These are phyloP conservation scores for Charina bottae DNA, from an alignment of 2,113 vertebrate genomes.

Conservation along the genomic window DNA sequence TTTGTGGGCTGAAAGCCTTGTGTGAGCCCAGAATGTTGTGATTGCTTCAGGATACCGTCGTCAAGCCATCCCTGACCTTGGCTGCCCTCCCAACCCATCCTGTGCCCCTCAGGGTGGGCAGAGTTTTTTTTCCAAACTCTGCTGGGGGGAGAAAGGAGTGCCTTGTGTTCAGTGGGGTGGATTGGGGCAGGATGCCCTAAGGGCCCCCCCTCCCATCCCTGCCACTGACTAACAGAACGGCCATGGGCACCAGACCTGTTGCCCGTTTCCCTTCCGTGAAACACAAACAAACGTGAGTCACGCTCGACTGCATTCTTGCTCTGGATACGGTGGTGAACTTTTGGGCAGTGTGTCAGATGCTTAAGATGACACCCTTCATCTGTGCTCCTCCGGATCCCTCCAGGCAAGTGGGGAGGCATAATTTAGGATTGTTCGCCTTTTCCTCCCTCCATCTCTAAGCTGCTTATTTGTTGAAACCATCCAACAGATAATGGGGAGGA, in stretches of 20 bases:
- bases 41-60: not conserved
- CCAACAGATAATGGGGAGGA: not conserved
- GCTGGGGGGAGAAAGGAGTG: not conserved
- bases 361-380: not conserved
- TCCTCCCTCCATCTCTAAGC: not conserved
- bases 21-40: too few species aligned
- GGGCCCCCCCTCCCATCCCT: not conserved
- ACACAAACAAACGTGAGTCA: not conserved
- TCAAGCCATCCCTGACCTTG: not conserved
- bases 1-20: not conserved
- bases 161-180: not conserved
- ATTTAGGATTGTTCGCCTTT: not conserved
- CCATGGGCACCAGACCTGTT: not conserved
- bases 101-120: not conserved
- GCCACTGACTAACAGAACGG: not conserved
- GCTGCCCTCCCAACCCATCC: not conserved
- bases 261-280: not conserved
- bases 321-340: not conserved
- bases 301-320: not conserved
- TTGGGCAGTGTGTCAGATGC: not conserved
- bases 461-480: not conserved
- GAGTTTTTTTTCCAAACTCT: not conserved
- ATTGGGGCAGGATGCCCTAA: not conserved
- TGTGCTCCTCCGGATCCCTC: not conserved
- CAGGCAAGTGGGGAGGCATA: too few species aligned